Conservation (phyloP, 2,888 invertebrate genomes). For the Nemurella pictetii region DNA sequence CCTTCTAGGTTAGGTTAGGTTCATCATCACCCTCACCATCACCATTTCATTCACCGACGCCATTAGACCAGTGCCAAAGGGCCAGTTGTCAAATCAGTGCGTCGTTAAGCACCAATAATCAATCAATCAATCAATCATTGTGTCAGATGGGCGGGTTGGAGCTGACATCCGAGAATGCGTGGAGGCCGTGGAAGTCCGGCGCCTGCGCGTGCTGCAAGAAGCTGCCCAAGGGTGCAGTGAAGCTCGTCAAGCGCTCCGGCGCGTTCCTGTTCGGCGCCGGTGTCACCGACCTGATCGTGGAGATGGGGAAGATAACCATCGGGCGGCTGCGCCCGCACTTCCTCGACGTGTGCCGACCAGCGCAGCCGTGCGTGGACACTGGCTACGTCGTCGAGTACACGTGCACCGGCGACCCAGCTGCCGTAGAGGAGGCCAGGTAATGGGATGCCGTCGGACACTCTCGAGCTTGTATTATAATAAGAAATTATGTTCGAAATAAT, state of each 20-base stretch:
- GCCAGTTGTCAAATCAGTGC: too few relatives aligned
- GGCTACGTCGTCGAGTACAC: conserved; percentile 72
- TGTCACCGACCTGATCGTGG: conserved; percentile 81
- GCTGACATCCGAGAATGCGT: not conserved
- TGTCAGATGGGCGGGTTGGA: not conserved
- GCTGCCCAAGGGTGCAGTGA: not conserved
- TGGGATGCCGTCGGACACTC: too few relatives aligned
- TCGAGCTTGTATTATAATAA: too few relatives aligned
- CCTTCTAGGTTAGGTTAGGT: too few relatives aligned
- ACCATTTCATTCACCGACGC: too few relatives aligned
- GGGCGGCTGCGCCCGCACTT: conserved; percentile 95
- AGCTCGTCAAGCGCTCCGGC: not conserved
- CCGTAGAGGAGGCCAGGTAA: conserved; percentile 73
- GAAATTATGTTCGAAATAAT: too few relatives aligned
- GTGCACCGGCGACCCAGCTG: conserved; percentile 59
- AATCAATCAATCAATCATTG: too few relatives aligned
- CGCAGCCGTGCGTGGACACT: conserved; percentile 59
- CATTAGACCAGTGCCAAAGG: too few relatives aligned
- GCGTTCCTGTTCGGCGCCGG: conserved; percentile 54
- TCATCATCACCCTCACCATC: too few relatives aligned
- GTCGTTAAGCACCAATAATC: too few relatives aligned
- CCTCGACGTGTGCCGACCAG: conserved; percentile 82
- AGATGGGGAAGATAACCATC: conserved; percentile 90
- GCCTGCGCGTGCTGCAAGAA: not conserved
- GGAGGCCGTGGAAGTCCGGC: not conserved